Evolutionary conservation across 2,113 vertebrate species (phyloP), one percentile per base, ranked within the genome.

Genomic region (Sylvietta virens): DNA sequence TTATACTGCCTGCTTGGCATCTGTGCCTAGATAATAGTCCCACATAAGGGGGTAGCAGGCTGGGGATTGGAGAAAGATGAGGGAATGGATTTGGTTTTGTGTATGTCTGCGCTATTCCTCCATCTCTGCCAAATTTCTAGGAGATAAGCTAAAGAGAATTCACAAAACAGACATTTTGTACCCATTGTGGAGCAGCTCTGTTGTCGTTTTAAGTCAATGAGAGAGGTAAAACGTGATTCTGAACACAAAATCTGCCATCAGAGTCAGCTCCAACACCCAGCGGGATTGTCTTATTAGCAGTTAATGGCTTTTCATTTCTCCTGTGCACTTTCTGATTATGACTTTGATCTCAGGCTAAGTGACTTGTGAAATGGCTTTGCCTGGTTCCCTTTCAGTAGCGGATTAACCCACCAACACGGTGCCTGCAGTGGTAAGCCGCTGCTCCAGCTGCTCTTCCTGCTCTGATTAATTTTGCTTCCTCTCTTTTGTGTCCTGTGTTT

Each of bases 261-360:
- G 39, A 44, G 35, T 86, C 9, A 1, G 37, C 88, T 95, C 80
- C 77, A 93, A 11, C 44, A 60, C 23, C 19, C 78, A 90, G 82
- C 9, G 4, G 81, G 82, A 42, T 31, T 74, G 76, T 81, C 64
- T 9, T 76, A 10, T 26, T 80, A 81, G 37, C 37, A 64, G 37
- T 56, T 88, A 71, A 83, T 90, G 88, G 67, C 57, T 90, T 74
- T 81, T 88, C 22, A n/a, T 88, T 91, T 90, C 67, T 88, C 9
- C 14, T 78, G 57, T 82, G 54, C 66, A 50, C 33, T 37, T 93
- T 90, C 45, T 88, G 53, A 27, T 67, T n/a, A 39, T 86, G 56
- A 45, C 93, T 88, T 94, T 71, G 76, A 94, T 92, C 80, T 88
- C 65, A 48, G 84, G 77, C 48, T 78, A 51, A 76, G 54, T n/a